These are phyloP conservation scores for Danio tinwini DNA, from an alignment of 2,797 vertebrate species.

Conservation along the genomic window DNA sequence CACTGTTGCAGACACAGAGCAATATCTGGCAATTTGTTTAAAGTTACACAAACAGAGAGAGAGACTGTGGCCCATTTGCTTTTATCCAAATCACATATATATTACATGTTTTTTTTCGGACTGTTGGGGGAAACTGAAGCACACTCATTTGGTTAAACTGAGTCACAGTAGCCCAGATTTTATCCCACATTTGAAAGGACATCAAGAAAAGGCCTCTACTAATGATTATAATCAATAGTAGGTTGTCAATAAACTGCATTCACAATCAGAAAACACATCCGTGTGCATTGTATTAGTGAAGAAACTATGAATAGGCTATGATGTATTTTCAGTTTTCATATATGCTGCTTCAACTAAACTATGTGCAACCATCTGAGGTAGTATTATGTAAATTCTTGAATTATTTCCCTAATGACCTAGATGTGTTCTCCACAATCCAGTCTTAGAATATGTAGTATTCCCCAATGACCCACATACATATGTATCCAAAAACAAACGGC, in stretches of 20 bases:
- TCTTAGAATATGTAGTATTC: conserved; percentile 1
- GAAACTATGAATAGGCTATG: not conserved
- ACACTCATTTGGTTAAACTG: no score
- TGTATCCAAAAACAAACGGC: not conserved
- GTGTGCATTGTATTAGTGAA: conserved; percentile 2
- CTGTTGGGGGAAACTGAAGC: no score
- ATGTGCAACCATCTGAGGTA: not conserved
- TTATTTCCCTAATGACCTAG: conserved; percentile 29
- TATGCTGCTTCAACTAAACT: conserved; percentile 26
- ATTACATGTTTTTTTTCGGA: no score
- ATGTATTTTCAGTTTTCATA: conserved; percentile 10
- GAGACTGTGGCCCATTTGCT: no score
- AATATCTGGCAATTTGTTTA: no score
- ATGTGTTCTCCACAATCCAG: conserved; percentile 7
- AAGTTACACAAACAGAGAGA: no score
- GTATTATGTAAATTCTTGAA: conserved; percentile 15
- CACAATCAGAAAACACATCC: not conserved
- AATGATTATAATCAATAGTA: not conserved
- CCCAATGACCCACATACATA: conserved; percentile 1
- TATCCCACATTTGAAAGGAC: not conserved
- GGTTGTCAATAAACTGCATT: not conserved
- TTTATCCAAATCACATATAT: no score
- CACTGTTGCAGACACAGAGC: no score
- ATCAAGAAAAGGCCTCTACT: conserved; percentile 13
- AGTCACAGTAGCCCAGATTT: not conserved